Base-by-base conservation (phyloP, 2,888 invertebrate genomes). In the Agrochola lychnidis region DNA sequence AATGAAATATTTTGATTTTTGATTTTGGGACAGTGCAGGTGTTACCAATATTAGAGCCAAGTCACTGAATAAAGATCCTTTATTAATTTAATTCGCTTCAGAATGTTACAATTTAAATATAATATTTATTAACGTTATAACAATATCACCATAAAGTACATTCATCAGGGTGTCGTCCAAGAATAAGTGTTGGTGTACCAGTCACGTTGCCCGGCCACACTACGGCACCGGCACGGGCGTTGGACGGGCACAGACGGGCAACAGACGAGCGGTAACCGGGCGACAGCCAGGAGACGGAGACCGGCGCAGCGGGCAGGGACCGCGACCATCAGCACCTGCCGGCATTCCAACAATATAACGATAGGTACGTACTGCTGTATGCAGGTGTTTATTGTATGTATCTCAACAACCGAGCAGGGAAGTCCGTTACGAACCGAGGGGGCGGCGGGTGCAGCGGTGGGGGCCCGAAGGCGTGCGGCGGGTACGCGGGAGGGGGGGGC, bases 391-490 rank as follows among this genome's bases (percentile, higher is more conserved):
- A 22, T 70, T 16, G 42, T 42, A 6, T 19, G 70, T 45, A 30
- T 6, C 22, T 10, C 12, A 7, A 36, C 12, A n/a, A n/a, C 16
- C 22, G 7, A 30, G 51, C 25, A 10, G 45, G 16, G 70, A 22
- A 42, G 45, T 36, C 7, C 16, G 48, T 16, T 2, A 59, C 81
- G 14, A 53, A 82, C 83, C 83, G n/a, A 4, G 82, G 82, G 2
- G 79, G 74, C 57, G 83, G 79, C 42, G 82, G 83, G 51, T 82
- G 82, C 73, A 82, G 73, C 36, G 76, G 80, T 61, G 77, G 45
- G 61, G 78, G 81, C n/a, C 77, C 73, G 71, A 81, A 76, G 76
- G 69, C 78, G 87, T 85, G 81, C 84, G 82, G 82, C 68, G 84
- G 76, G 77, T 87, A 88, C 70, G 72, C 67, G 59, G 76, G 63